A percentile compares a stretch with the other conserved stretches of the same genome.
These are phyloP conservation scores for Morpho helenor DNA, from an alignment of 2,888 invertebrate genomes.

Conservation along the genomic window DNA sequence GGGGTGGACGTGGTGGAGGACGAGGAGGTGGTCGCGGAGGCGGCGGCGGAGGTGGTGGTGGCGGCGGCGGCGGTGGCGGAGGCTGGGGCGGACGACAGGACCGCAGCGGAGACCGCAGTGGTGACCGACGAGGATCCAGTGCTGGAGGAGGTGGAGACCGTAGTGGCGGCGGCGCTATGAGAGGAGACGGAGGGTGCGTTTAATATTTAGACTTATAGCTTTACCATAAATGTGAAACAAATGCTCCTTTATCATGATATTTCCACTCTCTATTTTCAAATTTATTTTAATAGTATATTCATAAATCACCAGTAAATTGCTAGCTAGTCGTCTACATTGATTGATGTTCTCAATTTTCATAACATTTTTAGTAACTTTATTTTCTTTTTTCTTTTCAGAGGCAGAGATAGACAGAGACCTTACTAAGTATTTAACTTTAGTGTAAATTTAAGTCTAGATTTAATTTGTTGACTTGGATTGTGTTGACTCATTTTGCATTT, in stretches of 20 bases:
- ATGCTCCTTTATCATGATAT: too few species aligned
- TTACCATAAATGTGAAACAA: too few species aligned
- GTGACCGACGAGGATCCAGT: slow-evolving; percentile 40
- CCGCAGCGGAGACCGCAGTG: slow-evolving; percentile 57
- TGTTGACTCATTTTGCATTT: slow-evolving; percentile 1
- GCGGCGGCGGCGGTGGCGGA: slow-evolving; percentile 44
- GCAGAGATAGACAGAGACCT: slow-evolving; percentile 36
- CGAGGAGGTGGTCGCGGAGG: slow-evolving; percentile 43
- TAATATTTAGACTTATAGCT: not conserved
- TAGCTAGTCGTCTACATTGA: too few species aligned
- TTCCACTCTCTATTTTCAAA: too few species aligned
- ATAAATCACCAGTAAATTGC: too few species aligned
- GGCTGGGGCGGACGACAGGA: slow-evolving; percentile 44
- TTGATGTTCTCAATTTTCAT: too few species aligned
- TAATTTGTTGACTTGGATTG: not conserved
- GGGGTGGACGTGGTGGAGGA: slow-evolving; percentile 55
- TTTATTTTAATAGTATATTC: too few species aligned
- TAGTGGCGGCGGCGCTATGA: slow-evolving; percentile 35
- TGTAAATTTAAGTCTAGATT: slow-evolving; percentile 13
- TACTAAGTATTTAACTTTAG: slow-evolving; percentile 27
- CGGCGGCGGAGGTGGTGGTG: slow-evolving; percentile 43
- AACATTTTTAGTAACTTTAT: not conserved
- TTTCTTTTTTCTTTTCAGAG: slow-evolving; percentile 36
- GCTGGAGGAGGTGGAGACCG: slow-evolving; percentile 42
- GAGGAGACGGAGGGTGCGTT: slow-evolving; percentile 11